Base-by-base conservation (phyloP, 2,797 vertebrate genomes). In the Lophius americanus region DNA sequence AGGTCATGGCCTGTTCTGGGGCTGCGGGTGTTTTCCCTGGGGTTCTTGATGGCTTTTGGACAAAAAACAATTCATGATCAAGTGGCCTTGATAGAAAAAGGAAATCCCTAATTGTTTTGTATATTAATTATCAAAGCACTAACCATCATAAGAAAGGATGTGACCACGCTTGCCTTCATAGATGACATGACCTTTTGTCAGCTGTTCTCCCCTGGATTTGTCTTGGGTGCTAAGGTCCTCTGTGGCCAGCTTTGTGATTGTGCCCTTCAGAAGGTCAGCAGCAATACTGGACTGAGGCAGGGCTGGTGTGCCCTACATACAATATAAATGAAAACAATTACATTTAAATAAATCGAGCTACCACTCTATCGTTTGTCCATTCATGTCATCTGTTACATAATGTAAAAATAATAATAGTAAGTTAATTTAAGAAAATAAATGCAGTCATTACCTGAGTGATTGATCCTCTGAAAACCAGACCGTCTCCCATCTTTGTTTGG, bases 141-240 rank as follows among this genome's bases (percentile, higher is more conserved):
- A 60, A 92, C 89, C 73, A 73, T 92, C 91, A 52, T 96, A 99
- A 7, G 97, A 98, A 4, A 99, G 88, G 75, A 99, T 98, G 81
- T 99, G 97, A 56, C 97, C 97, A 55, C 93, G 98, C 89, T 98
- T 98, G 85, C 98, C 96, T 92, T 99, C 97, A 54, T 98, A 99
- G 81, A 99, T 98, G 69, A 99, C 96, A 4, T 98, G 97, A 83
- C 94, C 95, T 92, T 99, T 99, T 82, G 96, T 88, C 62, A 95
- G 64, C 47, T 94, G 91, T 72, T 99, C 97, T 33, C 95, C 96
- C 11, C 96, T 91, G 78, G 93, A 79, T 83, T 97, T 98, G 60
- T 99, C 97, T 3, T 95, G 94, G 81, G 92, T 95, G 88, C 78
- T 94, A 66, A 92, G 68, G 71, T 99, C 97, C 84, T 98, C 97